A percentile compares a stretch with the other conserved stretches of the same genome.
These are phyloP conservation scores for Hassar affinis DNA, from an alignment of 2,113 vertebrate species.

Conservation along the genomic window DNA sequence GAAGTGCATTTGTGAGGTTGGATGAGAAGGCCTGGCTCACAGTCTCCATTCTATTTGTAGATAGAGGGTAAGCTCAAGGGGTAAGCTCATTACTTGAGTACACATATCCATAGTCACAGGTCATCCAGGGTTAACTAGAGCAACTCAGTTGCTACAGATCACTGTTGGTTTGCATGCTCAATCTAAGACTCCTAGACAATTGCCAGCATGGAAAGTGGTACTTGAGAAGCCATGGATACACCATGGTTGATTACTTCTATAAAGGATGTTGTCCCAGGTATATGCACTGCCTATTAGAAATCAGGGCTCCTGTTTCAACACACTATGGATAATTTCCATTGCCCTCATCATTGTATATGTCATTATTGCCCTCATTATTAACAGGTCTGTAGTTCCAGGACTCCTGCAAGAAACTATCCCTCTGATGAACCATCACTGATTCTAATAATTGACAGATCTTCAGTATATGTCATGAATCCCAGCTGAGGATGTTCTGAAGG, in stretches of 20 bases:
- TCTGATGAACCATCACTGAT: not conserved
- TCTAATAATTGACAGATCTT: not conserved
- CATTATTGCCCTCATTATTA: not conserved
- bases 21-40: too few relatives aligned
- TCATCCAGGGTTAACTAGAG: too few relatives aligned
- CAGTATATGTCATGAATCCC: not conserved
- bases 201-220: not conserved
- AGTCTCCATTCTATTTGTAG: too few relatives aligned
- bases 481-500: not conserved
- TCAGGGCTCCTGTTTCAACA: not conserved
- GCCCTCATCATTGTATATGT: not conserved
- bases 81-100: too few relatives aligned
- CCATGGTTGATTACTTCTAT: not conserved
- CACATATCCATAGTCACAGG: too few relatives aligned
- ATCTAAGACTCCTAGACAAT: too few relatives aligned
- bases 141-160: too few relatives aligned
- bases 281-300: not conserved
- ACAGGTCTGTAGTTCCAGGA: not conserved
- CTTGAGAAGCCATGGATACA: not conserved
- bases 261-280: not conserved
- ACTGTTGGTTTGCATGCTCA: too few relatives aligned
- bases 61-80: too few relatives aligned
- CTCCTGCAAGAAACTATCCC: not conserved
- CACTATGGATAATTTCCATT: not conserved
- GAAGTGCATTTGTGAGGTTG: too few relatives aligned